Percentiles rank a stretch among this genome's conserved stretches.
These are phyloP conservation scores for Megastigmus dorsalis DNA, from an alignment of 2,888 invertebrate genomes.

Conservation along the genomic window DNA sequence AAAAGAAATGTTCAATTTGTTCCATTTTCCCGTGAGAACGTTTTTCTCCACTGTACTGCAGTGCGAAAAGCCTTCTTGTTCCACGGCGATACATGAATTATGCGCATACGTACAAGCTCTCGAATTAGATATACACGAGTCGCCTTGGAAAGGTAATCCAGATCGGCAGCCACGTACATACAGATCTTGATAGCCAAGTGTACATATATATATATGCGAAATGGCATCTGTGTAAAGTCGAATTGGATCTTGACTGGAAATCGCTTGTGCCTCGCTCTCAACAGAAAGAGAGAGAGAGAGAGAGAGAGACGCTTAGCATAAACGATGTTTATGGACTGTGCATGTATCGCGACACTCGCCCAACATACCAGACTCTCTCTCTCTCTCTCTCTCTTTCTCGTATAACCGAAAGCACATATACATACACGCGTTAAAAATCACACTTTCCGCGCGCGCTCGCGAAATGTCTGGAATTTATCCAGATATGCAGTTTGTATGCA, in stretches of 20 bases:
- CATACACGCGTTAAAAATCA: no score
- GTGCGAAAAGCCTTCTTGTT: background rate
- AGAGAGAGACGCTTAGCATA: slow-evolving; percentile 15
- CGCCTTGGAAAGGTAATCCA: slow-evolving; percentile 59
- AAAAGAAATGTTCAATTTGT: slow-evolving; percentile 6
- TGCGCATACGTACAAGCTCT: slow-evolving; percentile 17
- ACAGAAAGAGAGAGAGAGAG: no score
- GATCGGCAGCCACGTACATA: slow-evolving; percentile 41
- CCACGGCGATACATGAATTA: background rate
- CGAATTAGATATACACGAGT: slow-evolving; percentile 40
- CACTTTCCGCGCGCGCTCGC: background rate
- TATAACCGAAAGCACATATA: no score
- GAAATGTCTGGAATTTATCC: no score
- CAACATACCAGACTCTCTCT: no score
- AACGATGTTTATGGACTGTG: slow-evolving; percentile 17
- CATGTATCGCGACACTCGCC: background rate
- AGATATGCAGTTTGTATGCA: no score
- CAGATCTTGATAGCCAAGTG: slow-evolving; percentile 33
- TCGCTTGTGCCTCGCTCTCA: no score
- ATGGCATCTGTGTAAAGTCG: background rate
- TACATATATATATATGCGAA: no score
- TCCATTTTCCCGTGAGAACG: slow-evolving; percentile 5
- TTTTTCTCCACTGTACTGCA: background rate
- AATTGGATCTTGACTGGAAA: slow-evolving; percentile 2
- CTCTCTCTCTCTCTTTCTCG: no score